Evolutionary conservation across 1,140 invertebrate species (phyloP), one percentile per base, ranked within the genome.

Genomic region (Lepidurus packardi): DNA sequence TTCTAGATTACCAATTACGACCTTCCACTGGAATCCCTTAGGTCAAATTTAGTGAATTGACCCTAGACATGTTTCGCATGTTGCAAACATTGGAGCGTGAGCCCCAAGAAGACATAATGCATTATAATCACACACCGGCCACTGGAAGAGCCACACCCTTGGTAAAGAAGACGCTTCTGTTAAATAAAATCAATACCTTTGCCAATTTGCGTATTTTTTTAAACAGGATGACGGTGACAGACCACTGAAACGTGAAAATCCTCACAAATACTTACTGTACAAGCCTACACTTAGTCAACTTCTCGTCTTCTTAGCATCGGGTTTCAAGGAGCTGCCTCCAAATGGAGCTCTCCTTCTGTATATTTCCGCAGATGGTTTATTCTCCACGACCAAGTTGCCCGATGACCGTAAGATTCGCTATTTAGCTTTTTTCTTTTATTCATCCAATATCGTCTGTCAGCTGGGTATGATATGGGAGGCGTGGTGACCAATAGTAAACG

Each of bases 1-100:
- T 43, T 76, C 75, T 76, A n/a, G 10, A n/a, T n/a, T 43, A 76
- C 74, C 44, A 73, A 73, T 73, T 73, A 34, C 47, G 77, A 47
- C 45, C 5, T n/a, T 73, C 24, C 65, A n/a, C 24, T 73, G n/a
- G 16, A 16, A 65, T 65, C 21, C 78, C 80, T 74, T 83, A 90
- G 89, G 94, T 96, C n/a, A 98, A 98, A 86, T 98, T 98, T 87
- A 97, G 95, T 81, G 96, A 98, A 86, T 87, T 98, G 78, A 98
- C 97, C 24, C 92, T 99, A 87, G 97, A 99, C 86, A 99, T 98
- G 96, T 99, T 96, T 84, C 89, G 96, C 81, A 98, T 99, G 91
- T 88, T 98, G 73, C 96, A 98, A 87, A 96, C 94, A 1, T 85
- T 98, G 74, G 96, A 98, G 85, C 87, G 95, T 80, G 96, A 98